Evolutionary conservation across 1,140 invertebrate species (phyloP).

Genomic region (Aphelinus certus): DNA sequence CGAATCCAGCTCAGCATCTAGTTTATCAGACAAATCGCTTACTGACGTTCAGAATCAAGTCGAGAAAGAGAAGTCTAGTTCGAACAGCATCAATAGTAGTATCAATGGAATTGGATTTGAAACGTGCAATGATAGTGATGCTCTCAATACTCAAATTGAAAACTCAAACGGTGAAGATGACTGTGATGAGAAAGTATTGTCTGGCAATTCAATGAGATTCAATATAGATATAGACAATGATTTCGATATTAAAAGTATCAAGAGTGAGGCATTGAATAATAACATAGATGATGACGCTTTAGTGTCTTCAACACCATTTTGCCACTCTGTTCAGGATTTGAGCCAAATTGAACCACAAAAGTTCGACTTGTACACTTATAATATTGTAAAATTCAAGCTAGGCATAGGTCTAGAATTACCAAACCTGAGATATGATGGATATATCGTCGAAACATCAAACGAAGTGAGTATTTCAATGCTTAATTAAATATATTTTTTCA

Average conservation of each 20-base stretch:
- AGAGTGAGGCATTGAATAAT: background rate
- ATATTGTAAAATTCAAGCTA: no score
- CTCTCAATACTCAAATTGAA: background rate
- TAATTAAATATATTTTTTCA: background rate
- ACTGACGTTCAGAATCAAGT: no score
- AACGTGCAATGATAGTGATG: background rate
- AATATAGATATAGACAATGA: background rate
- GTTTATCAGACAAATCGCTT: no score
- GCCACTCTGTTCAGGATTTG: no score
- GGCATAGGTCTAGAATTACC: no score
- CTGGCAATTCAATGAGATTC: background rate
- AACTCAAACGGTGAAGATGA: background rate
- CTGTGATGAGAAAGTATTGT: background rate
- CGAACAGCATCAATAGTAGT: background rate
- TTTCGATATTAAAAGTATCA: constrained; percentile 12
- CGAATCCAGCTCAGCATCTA: no score
- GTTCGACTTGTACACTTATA: no score
- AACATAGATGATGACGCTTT: background rate
- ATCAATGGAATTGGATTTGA: background rate
- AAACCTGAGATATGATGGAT: no score
- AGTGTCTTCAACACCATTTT: constrained; percentile 15
- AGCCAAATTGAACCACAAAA: background rate
- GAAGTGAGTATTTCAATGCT: constrained; percentile 13
- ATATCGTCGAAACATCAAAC: no score
- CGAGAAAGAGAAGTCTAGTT: background rate